These are phyloP conservation scores for Pilophorus perplexus DNA, from an alignment of 2,888 invertebrate genomes.

Conservation along the genomic window DNA sequence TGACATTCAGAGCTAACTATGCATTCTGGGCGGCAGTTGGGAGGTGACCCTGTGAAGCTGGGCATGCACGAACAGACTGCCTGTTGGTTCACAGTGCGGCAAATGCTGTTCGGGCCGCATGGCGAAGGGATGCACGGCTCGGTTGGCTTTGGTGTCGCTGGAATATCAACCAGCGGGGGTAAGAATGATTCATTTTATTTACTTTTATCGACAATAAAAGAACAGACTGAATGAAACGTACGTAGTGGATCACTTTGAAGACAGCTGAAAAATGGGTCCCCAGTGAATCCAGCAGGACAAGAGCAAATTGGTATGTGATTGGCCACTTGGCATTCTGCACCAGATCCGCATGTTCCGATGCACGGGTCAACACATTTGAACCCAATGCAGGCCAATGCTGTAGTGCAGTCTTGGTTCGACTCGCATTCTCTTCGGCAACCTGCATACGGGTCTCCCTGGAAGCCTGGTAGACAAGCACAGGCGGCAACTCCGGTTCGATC, in stretches of 20 bases:
- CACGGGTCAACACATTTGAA: constrained; percentile 84
- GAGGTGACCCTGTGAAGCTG: constrained; percentile 74
- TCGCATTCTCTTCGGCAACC: constrained; percentile 76
- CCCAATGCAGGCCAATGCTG: constrained; percentile 70
- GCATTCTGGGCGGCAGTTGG: constrained; percentile 80
- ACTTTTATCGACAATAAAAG: neutral
- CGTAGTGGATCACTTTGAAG: constrained; percentile 57
- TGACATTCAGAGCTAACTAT: constrained; percentile 84
- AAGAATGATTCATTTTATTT: neutral
- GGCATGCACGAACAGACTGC: constrained; percentile 82
- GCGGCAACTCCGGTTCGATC: constrained; percentile 82
- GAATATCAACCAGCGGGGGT: too few relatives aligned
- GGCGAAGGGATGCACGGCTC: constrained; percentile 82
- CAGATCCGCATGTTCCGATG: constrained; percentile 75
- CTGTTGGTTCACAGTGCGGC: constrained; percentile 71
- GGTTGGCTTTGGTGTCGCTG: constrained; percentile 52
- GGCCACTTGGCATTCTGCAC: constrained; percentile 74
- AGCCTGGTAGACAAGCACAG: constrained; percentile 74
- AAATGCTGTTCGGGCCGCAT: constrained; percentile 85
- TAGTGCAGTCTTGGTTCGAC: constrained; percentile 70
- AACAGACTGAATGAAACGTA: constrained; percentile 46
- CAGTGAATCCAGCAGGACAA: constrained; percentile 71
- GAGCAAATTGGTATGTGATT: constrained; percentile 76
- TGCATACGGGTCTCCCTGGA: constrained; percentile 80
- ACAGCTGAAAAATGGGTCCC: constrained; percentile 77